Conservation (phyloP, 2,888 invertebrate species). For the Cylloceria caligata region DNA sequence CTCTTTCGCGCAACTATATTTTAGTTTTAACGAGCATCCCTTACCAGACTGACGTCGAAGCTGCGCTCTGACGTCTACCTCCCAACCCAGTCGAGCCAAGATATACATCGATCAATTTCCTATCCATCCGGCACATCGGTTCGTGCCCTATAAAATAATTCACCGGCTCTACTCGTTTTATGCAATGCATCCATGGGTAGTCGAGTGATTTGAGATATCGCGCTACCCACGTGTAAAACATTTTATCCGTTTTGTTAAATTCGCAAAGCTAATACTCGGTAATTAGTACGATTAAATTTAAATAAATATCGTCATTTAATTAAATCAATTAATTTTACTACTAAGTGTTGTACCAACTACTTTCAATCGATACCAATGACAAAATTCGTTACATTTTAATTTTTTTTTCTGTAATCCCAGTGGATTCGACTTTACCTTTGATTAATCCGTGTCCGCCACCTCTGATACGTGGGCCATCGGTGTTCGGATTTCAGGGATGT, state of each 20-base stretch:
- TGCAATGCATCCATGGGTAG: constrained; percentile 28
- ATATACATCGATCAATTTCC: constrained; percentile 68
- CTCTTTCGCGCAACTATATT: too few relatives aligned
- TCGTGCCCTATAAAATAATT: constrained; percentile 68
- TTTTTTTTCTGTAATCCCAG: too few relatives aligned
- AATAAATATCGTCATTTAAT: not conserved
- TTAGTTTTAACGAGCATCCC: constrained; percentile 53
- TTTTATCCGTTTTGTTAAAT: not conserved
- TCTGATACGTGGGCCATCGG: too few relatives aligned
- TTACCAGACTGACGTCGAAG: constrained; percentile 10
- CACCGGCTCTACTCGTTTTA: constrained; percentile 63
- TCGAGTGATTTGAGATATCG: constrained; percentile 28
- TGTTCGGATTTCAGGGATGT: too few relatives aligned
- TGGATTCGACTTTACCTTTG: too few relatives aligned
- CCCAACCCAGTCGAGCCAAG: constrained; percentile 15
- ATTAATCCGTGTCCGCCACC: too few relatives aligned
- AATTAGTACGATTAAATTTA: not conserved
- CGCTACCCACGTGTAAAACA: constrained; percentile 4
- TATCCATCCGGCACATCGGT: constrained; percentile 67
- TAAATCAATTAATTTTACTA: not conserved
- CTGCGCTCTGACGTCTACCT: not conserved
- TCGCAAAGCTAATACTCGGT: not conserved
- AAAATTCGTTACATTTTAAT: too few relatives aligned
- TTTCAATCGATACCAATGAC: too few relatives aligned
- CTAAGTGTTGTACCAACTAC: not conserved